Base-by-base conservation (phyloP, 2,797 vertebrate species). In the Holocentrus rufus region DNA sequence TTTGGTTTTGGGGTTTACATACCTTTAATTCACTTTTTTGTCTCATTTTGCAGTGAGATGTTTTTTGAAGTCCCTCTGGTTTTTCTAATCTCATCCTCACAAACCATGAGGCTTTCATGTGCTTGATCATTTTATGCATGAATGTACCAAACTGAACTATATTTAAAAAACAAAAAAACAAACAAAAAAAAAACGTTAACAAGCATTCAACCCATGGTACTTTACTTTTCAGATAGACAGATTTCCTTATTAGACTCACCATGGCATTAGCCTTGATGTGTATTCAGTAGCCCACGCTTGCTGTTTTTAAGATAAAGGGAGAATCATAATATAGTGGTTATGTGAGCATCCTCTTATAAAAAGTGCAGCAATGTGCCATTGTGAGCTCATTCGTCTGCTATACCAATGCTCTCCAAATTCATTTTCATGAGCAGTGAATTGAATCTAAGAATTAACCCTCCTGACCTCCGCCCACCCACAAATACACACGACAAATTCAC, bases 81-180 rank as follows among this genome's bases (percentile, higher is more conserved):
- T 68, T 63, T 79, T 74, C 25, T 61, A 50, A 72, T 80, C 36
- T 54, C 10, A 9, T 49, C 66, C 74, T 53, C 30, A 15, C 14
- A 71, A 9, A 57, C 44, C 69, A 5, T 34, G 14, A 65, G 56
- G 54, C 20, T 25, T 17, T 13, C 20, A 62, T 25, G 9, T 54
- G 50, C 22, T 25, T 65, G n/a, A n/a, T 72, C 53, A 10, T 64
- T 63, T 36, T 18, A 30, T n/a, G 14, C n/a, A 13, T 20, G 31
- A 46, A 77, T 22, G 5, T 18, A n/a, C 15, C 39, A 10, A 64
- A 72, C 53, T 44, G 63, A 73, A 76, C n/a, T n/a, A n/a, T n/a
- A n/a, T n/a, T n/a, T n/a, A n/a, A n/a, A n/a, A n/a, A n/a, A n/a
- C n/a, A n/a, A n/a, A n/a, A n/a, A n/a, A n/a, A n/a, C n/a, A n/a